Base-by-base conservation (phyloP, 2,797 vertebrate species). In the Pantherophis vulpinus region DNA sequence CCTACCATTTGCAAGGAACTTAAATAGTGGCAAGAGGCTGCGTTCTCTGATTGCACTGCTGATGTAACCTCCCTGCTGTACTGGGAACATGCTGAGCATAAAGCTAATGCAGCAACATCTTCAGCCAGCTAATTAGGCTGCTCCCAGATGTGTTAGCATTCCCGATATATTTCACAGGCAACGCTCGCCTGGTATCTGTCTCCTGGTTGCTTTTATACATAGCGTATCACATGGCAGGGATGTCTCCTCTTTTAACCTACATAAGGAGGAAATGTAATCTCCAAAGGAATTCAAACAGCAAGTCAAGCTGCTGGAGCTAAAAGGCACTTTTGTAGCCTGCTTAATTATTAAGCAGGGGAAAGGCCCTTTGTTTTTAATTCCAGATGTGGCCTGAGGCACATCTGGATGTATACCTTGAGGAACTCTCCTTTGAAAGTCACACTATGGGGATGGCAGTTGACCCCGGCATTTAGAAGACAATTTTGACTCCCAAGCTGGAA, bases 61-160 rank as follows among this genome's bases (percentile, higher is more conserved):
- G 90, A 91, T 79, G 8, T 70, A 94, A 94, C 12, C 27, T 92
- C 47, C 18, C 88, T 92, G 2, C 9, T 93, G 12, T 94, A 93
- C n/a, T 87, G 16, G 93, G 51, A 95, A 94, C 58, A 94, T 83
- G 79, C 59, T 94, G 94, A 96, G 27, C 14, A 47, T 87, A 79
- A 1, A 93, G 55, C 70, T 95, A 91, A 16, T 8, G 66, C 0
- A 91, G 83, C 16, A 95, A 91, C 20, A 94, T 63, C 83, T 96
- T 95, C 79, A 37, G 0, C 87, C 94, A 96, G 70, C 94, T 95
- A 95, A 94, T 93, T 95, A 95, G 27, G n/a, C 59, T 88, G 16
- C 63, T 96, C 59, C n/a, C 90, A 90, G 70, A 56, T 94, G 56
- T 91, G 18, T 14, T 94, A 79, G 74, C 51, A 88, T 93, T 58